Conservation (phyloP, 2,113 vertebrate species). For the Odobenus rosmarus region DNA sequence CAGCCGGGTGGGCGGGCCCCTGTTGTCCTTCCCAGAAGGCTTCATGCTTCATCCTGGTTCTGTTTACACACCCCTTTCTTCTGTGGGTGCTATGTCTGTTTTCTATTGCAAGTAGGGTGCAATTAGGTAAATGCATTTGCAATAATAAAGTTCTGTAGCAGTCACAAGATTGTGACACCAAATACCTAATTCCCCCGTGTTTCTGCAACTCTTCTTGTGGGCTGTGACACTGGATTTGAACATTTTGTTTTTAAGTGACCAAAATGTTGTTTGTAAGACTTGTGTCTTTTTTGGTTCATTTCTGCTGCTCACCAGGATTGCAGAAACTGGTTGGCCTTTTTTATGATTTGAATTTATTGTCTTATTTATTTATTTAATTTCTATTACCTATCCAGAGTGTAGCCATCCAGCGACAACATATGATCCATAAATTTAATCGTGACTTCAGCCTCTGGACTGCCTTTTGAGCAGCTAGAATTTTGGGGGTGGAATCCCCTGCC, state of each 20-base stretch:
- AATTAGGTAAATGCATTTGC: no score
- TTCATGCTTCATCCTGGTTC: neutral
- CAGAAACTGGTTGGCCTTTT: neutral
- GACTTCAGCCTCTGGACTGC: neutral
- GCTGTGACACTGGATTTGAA: neutral
- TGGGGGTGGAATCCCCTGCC: neutral
- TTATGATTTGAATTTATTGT: neutral
- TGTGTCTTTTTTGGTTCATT: neutral
- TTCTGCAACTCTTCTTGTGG: neutral
- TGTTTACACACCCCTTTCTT: neutral
- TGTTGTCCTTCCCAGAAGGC: neutral
- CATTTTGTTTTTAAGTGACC: neutral
- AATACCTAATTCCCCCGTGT: no score
- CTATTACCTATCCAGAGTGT: neutral
- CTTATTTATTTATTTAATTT: neutral
- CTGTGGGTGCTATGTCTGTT: neutral
- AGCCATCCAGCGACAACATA: neutral
- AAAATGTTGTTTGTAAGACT: neutral
- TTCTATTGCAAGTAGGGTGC: neutral
- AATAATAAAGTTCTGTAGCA: neutral
- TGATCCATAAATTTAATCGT: neutral
- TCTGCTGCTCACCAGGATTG: neutral
- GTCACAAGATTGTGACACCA: neutral
- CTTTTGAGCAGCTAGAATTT: neutral
- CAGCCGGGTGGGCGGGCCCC: accelerated